Evolutionary conservation across 2,113 vertebrate species (phyloP).

Genomic region (Propithecus coquereli): DNA sequence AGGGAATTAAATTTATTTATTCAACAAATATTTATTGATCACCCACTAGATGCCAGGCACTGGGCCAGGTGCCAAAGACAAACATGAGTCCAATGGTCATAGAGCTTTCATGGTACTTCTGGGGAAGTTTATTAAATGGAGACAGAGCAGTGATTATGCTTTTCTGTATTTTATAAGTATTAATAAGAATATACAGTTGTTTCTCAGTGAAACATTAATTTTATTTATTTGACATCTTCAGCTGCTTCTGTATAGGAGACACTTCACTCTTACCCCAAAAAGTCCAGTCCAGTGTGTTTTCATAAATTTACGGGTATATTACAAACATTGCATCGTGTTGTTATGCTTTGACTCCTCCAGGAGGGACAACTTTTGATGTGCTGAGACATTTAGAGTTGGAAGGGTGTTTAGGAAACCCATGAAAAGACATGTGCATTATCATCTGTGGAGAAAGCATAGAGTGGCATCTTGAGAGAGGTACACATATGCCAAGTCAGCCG

Average conservation of each 20-base stretch:
- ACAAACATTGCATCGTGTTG: background rate
- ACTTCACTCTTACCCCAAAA: background rate
- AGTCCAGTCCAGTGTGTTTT: background rate
- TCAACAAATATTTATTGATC: conserved; percentile 21
- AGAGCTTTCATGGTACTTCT: background rate
- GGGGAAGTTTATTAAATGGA: background rate
- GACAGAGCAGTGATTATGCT: background rate
- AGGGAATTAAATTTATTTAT: conserved; percentile 15
- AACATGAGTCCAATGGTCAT: background rate
- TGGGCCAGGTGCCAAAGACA: background rate
- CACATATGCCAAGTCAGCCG: background rate
- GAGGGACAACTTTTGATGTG: background rate
- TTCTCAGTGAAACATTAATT: background rate
- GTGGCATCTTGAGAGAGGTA: background rate
- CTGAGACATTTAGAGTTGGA: background rate
- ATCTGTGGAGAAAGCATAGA: background rate
- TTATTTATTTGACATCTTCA: background rate
- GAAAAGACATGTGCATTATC: background rate
- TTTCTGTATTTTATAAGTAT: background rate
- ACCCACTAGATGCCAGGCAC: background rate
- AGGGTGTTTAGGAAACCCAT: background rate
- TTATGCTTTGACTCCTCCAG: background rate
- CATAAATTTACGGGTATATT: background rate
- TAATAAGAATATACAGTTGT: background rate
- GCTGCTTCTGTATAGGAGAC: background rate